Conservation (phyloP, 2,797 vertebrate species). For the Onychomys arenicola region DNA sequence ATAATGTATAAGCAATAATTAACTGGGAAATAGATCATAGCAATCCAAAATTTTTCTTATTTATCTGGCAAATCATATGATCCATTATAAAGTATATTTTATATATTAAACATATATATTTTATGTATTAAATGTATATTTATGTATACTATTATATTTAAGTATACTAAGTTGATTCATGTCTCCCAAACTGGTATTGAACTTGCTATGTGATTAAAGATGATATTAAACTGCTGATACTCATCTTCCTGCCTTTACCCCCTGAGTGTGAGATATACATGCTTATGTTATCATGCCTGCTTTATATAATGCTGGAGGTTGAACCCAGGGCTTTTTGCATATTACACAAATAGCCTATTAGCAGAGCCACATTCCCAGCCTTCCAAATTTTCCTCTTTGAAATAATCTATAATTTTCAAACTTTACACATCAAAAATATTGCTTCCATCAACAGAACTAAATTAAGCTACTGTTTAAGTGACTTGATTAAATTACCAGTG, state of each 20-base stretch:
- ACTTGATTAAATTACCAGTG: background rate
- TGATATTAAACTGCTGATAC: background rate
- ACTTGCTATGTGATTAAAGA: background rate
- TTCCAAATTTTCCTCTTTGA: too few species aligned
- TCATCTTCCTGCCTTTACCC: background rate
- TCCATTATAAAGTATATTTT: background rate
- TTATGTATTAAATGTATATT: background rate
- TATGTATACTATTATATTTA: background rate
- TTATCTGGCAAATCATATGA: background rate
- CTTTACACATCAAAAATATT: slow-evolving; percentile 24
- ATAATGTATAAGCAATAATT: background rate
- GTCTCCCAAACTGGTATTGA: background rate
- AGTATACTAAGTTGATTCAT: background rate
- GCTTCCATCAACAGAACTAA: background rate
- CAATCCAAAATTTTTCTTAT: background rate
- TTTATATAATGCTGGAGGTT: background rate
- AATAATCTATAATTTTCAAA: background rate
- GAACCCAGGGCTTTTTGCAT: background rate
- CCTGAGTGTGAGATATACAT: background rate
- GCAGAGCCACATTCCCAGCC: background rate
- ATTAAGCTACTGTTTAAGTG: background rate
- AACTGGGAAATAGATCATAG: background rate
- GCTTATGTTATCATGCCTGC: accelerated
- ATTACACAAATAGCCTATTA: background rate
- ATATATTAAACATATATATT: background rate